Percentiles rank a stretch among this genome's conserved stretches.
Conservation (phyloP, 2,888 invertebrate species). For the Chalcis sispes region DNA sequence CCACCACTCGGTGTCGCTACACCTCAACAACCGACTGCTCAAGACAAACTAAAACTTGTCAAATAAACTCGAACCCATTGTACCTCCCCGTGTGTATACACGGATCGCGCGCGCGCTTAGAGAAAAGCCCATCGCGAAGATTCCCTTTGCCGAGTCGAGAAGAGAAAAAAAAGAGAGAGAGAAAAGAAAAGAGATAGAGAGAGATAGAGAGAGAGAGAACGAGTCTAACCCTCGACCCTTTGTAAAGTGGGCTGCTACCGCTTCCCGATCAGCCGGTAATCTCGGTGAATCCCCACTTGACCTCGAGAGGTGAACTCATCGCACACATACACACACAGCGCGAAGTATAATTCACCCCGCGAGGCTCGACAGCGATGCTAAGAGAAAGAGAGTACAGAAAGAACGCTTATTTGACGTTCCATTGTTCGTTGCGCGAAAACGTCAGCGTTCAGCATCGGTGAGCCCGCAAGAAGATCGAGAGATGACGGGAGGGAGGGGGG, state of each 20-base stretch:
- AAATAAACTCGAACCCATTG: slow-evolving; percentile 42
- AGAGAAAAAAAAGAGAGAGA: background rate
- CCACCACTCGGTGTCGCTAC: background rate
- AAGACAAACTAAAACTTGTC: slow-evolving; percentile 45
- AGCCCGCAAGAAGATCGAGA: background rate
- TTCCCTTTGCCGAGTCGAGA: slow-evolving; percentile 20
- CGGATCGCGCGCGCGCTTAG: background rate
- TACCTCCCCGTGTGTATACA: background rate
- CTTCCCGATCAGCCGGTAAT: slow-evolving; percentile 43
- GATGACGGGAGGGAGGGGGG: slow-evolving; percentile 2
- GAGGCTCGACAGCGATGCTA: background rate
- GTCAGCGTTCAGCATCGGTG: background rate
- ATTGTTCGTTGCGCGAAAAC: slow-evolving; percentile 41
- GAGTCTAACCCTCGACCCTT: slow-evolving; percentile 3
- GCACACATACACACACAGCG: background rate
- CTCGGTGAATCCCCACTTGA: slow-evolving; percentile 52
- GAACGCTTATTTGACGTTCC: slow-evolving; percentile 6
- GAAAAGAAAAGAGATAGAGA: background rate
- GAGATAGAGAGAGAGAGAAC: slow-evolving; percentile 5
- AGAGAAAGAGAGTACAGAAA: slow-evolving; percentile 4
- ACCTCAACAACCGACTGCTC: background rate
- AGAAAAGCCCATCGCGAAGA: slow-evolving; percentile 5
- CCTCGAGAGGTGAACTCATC: slow-evolving; percentile 34
- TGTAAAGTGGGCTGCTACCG: slow-evolving; percentile 3
- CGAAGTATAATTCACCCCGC: background rate